phyloP scores from a whole-genome alignment of 2,797 vertebrate species.

The Peromyscus eremicus region DNA sequence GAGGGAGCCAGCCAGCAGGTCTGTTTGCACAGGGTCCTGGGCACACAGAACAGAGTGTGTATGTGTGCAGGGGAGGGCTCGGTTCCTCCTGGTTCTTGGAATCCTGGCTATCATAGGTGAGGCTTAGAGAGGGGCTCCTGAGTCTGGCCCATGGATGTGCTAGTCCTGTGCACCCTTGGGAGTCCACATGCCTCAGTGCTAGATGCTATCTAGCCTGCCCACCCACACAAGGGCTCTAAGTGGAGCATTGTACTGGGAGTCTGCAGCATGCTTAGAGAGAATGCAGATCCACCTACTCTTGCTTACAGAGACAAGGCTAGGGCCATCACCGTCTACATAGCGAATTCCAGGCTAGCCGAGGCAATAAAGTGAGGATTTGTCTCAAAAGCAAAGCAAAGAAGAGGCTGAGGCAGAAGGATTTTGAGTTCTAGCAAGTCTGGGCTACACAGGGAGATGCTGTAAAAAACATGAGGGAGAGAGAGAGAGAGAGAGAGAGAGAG shows the following conservation, averaged over 20 bases:
- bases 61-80: neutral
- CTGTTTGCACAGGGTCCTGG: neutral
- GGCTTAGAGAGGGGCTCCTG: neutral
- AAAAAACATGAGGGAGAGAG: neutral
- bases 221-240: fast-evolving
- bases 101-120: neutral
- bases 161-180: neutral
- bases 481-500: neutral
- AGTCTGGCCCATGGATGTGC: neutral
- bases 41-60: neutral
- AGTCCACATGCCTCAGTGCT: neutral
- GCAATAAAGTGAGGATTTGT: neutral
- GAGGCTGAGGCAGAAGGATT: neutral
- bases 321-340: neutral
- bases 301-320: neutral
- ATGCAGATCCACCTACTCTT: neutral
- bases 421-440: neutral
- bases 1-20: too few species aligned
- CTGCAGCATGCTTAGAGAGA: neutral
- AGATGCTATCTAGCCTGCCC: neutral
- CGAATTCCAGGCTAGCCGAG: neutral
- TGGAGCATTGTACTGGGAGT: neutral
- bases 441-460: neutral
- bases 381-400: neutral
- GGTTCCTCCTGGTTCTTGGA: neutral